phyloP scores from a whole-genome alignment of 64 coral and sea anemone genomes.

The Acropora tenuis region DNA sequence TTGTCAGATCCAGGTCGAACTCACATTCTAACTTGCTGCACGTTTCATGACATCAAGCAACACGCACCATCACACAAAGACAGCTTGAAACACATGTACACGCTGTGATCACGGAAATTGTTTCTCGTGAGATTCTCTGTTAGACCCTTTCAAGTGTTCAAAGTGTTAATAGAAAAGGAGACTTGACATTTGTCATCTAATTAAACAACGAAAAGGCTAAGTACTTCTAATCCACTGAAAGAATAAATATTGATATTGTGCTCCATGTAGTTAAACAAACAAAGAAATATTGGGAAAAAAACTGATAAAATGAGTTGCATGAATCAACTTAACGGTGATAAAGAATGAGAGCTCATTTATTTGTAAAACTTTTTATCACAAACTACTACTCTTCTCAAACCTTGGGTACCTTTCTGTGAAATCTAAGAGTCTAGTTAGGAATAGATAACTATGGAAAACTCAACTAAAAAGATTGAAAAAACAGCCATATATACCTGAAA shows the following conservation, averaged over 20 bases:
- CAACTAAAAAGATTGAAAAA: neutral
- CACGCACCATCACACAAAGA: neutral
- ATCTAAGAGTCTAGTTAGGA: neutral
- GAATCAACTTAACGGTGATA: neutral
- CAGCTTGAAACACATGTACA: neutral
- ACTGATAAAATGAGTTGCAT: no score
- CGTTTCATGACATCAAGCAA: neutral
- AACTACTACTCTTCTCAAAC: neutral
- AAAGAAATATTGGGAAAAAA: neutral
- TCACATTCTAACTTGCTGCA: no score
- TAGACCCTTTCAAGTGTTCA: no score
- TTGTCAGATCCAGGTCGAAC: no score
- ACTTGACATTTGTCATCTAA: neutral
- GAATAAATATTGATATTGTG: conserved; percentile 16
- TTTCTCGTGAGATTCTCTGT: neutral
- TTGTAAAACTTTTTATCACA: no score
- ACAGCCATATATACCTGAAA: neutral
- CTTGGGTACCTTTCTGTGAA: neutral
- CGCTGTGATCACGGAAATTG: neutral
- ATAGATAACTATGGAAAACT: neutral
- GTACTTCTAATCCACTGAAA: neutral
- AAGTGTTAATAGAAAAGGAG: neutral
- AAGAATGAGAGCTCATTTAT: neutral
- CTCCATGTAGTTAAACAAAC: conserved; percentile 18
- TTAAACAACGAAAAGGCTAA: neutral